phyloP scores from a whole-genome alignment of 2,888 invertebrate species.

The Conchocele bisecta region DNA sequence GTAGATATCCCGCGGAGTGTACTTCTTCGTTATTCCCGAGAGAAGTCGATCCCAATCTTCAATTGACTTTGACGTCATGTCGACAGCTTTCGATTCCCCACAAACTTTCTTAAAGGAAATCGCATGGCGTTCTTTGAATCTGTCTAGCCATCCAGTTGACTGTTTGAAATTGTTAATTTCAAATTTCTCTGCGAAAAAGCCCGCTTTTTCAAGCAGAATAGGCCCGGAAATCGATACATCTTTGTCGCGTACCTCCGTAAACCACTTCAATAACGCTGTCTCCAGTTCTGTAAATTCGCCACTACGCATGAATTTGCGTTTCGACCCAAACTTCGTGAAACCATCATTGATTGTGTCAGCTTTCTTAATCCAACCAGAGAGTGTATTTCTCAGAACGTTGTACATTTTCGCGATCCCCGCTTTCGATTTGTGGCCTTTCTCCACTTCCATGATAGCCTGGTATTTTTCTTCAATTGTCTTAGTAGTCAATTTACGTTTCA shows the following conservation, averaged over 20 bases:
- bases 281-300: neutral
- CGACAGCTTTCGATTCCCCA: too few species aligned
- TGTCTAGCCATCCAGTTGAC: neutral
- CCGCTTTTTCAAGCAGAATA: neutral
- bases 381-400: too few species aligned
- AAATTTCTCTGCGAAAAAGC: neutral
- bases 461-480: too few species aligned
- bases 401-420: too few species aligned
- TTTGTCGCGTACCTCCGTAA: neutral
- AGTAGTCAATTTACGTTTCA: too few species aligned
- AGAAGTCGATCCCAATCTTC: too few species aligned
- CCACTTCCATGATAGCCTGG: too few species aligned
- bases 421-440: too few species aligned
- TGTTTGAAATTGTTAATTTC: neutral
- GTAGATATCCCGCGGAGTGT: constrained; percentile 46
- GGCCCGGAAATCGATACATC: neutral
- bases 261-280: neutral
- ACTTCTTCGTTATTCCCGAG: too few species aligned
- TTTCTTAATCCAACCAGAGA: too few species aligned
- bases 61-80: too few species aligned
- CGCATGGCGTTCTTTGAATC: constrained; percentile 4
- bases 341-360: too few species aligned
- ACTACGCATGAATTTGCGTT: neutral
- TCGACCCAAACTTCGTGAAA: neutral
- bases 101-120: neutral